Conservation (phyloP, 2,113 vertebrate genomes). For the Poicephalus meyeri region DNA sequence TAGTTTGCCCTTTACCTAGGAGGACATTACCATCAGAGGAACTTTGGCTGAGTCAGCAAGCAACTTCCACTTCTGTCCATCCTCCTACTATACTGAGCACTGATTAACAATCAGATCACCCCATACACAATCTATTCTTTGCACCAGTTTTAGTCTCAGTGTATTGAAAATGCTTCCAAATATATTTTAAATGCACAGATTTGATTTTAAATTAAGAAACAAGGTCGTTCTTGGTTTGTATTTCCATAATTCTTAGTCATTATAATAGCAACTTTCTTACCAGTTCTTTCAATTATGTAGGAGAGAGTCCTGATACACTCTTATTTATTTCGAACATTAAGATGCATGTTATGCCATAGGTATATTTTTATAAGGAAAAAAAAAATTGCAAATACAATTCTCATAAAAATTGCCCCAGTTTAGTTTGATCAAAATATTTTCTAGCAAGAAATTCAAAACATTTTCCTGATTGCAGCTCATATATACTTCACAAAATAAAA, state of each 20-base stretch:
- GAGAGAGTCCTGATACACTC: neutral
- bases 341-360: neutral
- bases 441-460: neutral
- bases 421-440: neutral
- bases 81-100: neutral
- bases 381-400: neutral
- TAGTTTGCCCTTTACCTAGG: neutral
- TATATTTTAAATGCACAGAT: neutral
- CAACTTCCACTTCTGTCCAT: neutral
- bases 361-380: neutral
- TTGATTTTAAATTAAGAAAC: neutral
- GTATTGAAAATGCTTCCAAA: neutral
- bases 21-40: neutral
- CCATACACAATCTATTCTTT: neutral
- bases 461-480: neutral
- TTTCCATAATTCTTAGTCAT: neutral
- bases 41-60: neutral
- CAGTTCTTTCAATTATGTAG: neutral
- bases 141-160: neutral
- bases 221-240: neutral
- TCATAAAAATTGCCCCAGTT: neutral
- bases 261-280: neutral
- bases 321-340: neutral
- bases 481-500: neutral
- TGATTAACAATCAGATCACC: neutral